Evolutionary conservation across 2,797 vertebrate genomes (phyloP).

Genomic region (Acrocephalus scirpaceus): DNA sequence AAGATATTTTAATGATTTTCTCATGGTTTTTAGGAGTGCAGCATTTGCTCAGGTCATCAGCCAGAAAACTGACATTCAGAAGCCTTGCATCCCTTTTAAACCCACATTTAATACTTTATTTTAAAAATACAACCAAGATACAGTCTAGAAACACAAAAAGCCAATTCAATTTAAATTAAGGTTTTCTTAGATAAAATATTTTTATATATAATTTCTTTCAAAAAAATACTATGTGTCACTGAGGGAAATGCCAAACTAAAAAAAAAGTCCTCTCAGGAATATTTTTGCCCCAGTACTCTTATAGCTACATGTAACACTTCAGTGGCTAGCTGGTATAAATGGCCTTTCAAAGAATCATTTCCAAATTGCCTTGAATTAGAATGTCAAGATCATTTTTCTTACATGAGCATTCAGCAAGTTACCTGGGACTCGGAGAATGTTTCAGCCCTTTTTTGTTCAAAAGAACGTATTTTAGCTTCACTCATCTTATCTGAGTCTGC

Average conservation of each 20-base stretch:
- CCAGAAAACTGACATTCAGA: background rate
- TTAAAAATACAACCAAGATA: background rate
- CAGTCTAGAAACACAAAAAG: background rate
- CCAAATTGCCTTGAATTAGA: background rate
- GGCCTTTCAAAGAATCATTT: background rate
- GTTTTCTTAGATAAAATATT: background rate
- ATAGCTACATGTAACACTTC: background rate
- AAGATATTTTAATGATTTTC: background rate
- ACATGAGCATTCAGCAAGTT: slow-evolving; percentile 30
- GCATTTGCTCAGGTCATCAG: background rate
- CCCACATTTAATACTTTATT: background rate
- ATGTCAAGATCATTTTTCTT: background rate
- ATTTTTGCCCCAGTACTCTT: background rate
- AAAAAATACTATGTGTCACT: background rate
- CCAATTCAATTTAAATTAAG: background rate
- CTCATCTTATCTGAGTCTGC: slow-evolving; percentile 93
- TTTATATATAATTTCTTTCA: background rate
- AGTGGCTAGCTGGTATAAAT: background rate
- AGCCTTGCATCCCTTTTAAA: background rate
- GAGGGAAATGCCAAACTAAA: background rate
- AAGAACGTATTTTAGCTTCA: slow-evolving; percentile 85
- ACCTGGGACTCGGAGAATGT: slow-evolving; percentile 73
- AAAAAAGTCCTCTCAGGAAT: rapidly evolving
- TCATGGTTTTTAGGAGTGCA: background rate
- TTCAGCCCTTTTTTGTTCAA: slow-evolving; percentile 78